phyloP scores from a whole-genome alignment of 2,113 vertebrate species.

The Regulus satrapa region DNA sequence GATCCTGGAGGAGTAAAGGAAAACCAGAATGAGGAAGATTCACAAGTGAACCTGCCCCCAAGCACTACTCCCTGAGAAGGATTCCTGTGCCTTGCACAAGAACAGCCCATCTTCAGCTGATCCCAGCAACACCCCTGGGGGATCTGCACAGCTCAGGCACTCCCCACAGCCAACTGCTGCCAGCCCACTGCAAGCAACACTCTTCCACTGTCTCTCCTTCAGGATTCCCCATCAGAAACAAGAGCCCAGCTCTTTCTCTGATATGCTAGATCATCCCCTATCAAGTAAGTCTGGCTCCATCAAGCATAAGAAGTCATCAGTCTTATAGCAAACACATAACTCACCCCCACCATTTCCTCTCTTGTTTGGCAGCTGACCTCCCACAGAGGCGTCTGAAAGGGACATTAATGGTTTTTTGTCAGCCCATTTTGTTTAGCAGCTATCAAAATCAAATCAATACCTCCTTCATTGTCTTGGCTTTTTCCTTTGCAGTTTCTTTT shows the following conservation, averaged over 20 bases:
- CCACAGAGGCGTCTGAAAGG: slow-evolving; percentile 42
- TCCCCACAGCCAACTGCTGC: slow-evolving; percentile 21
- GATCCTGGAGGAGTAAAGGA: not conserved
- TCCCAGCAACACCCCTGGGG: not conserved
- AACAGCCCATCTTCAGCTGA: not conserved
- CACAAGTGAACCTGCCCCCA: fast-evolving
- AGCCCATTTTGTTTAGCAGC: slow-evolving; percentile 59
- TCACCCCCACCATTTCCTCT: slow-evolving; percentile 6
- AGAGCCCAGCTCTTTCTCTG: not conserved
- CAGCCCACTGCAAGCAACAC: not conserved
- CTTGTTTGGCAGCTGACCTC: slow-evolving; percentile 61
- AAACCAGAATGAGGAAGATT: not conserved
- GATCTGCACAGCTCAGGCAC: not conserved
- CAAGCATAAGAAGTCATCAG: slow-evolving; percentile 45
- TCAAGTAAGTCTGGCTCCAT: slow-evolving; percentile 29
- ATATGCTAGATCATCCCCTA: not conserved
- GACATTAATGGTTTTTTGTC: slow-evolving; percentile 48
- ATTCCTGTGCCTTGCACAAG: not conserved
- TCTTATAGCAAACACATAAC: slow-evolving; percentile 25
- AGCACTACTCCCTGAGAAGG: not conserved
- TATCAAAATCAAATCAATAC: slow-evolving; percentile 67
- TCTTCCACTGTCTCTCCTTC: not conserved
- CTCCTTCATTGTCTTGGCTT: slow-evolving; percentile 19
- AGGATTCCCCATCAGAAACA: not conserved
- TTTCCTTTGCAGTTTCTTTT: not conserved